These are phyloP conservation scores for Antheraea pernyi DNA, from an alignment of 1,140 invertebrate species.

Conservation along the genomic window DNA sequence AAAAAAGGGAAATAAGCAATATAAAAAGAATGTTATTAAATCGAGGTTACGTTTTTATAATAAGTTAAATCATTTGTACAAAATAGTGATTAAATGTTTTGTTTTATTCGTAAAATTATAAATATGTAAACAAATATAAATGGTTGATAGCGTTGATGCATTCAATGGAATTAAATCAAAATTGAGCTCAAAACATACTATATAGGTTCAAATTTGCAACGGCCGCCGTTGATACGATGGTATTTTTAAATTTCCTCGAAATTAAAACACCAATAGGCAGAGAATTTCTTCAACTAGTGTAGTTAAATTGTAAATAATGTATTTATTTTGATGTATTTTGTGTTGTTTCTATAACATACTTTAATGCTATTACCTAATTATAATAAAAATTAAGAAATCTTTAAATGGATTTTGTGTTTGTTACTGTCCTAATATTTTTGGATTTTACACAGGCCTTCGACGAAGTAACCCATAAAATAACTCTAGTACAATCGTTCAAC, in stretches of 20 bases:
- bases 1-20: neutral
- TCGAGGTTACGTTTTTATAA: neutral
- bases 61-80: neutral
- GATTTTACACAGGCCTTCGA: neutral
- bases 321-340: neutral
- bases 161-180: too few species aligned
- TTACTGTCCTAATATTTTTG: neutral
- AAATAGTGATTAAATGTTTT: too few species aligned
- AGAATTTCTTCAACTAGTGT: neutral
- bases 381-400: neutral
- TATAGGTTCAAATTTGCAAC: too few species aligned
- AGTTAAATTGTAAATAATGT: conserved; percentile 4
- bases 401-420: neutral
- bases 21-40: neutral
- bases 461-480: neutral
- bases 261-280: neutral
- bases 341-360: neutral
- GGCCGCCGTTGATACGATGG: too few species aligned
- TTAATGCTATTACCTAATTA: neutral
- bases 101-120: too few species aligned
- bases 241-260: too few species aligned
- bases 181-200: too few species aligned
- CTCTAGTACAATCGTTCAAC: too few species aligned
- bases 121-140: too few species aligned
- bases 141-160: too few species aligned